These are phyloP conservation scores for Fukomys damarensis DNA, from an alignment of 2,113 vertebrate genomes.

Conservation along the genomic window DNA sequence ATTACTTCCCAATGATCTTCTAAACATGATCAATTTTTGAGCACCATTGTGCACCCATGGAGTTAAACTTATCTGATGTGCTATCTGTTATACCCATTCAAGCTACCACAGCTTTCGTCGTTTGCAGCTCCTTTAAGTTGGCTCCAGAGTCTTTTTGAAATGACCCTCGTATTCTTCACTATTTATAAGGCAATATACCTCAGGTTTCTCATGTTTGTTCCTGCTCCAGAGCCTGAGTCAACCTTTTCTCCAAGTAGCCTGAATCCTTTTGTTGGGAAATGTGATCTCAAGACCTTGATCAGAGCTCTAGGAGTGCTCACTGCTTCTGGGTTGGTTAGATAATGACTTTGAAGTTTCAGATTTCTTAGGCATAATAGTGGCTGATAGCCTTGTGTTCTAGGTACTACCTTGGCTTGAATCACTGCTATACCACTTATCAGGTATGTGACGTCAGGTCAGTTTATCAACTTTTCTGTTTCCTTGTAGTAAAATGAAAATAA, in stretches of 20 bases:
- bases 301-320: not conserved
- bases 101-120: not conserved
- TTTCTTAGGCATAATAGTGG: slow-evolving; percentile 5
- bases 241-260: not conserved
- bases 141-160: not conserved
- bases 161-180: not conserved
- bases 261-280: not conserved
- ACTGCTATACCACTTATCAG: not conserved
- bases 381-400: not conserved
- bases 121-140: not conserved
- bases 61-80: not conserved
- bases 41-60: not conserved
- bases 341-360: slow-evolving; percentile 52
- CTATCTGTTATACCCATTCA: not conserved
- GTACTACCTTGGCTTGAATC: not conserved
- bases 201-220: not conserved
- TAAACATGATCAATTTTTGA: not conserved
- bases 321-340: not conserved
- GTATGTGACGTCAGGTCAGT: not conserved
- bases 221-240: not conserved
- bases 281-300: not conserved
- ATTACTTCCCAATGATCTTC: not conserved
- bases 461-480: not conserved
- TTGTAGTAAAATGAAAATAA: not conserved
- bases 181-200: not conserved